Conservation (phyloP, 2,113 vertebrate species). For the Cyrtonyx montezumae region DNA sequence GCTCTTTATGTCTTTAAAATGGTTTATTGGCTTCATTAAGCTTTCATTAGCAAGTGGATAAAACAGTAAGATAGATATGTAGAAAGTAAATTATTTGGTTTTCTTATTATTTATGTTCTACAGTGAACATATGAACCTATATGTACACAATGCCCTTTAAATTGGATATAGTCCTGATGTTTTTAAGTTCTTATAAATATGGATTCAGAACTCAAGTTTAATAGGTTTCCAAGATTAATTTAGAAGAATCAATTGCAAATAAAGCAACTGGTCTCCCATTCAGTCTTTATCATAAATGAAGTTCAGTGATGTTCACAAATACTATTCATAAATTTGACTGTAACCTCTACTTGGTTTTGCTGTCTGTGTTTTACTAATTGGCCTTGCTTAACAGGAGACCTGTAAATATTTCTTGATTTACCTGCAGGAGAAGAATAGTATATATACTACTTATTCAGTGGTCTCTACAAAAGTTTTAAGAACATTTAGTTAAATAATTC, state of each 20-base stretch:
- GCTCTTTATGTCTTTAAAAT: constrained; percentile 19
- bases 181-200: neutral
- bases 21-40: constrained; percentile 51
- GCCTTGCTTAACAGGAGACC: neutral
- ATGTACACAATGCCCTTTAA: neutral
- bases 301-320: neutral
- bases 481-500: neutral
- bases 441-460: neutral
- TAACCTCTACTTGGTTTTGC: neutral
- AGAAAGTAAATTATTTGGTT: constrained; percentile 23
- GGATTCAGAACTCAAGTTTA: neutral
- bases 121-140: neutral
- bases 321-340: neutral
- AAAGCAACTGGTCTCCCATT: neutral
- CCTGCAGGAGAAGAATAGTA: neutral
- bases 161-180: neutral
- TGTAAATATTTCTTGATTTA: neutral
- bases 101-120: neutral
- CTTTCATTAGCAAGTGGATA: neutral
- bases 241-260: neutral
- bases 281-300: neutral
- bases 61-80: neutral
- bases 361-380: neutral
- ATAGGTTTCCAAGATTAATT: neutral
- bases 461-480: neutral